These are phyloP conservation scores for Embiotoca jacksoni DNA, from an alignment of 2,113 vertebrate species.

Conservation along the genomic window DNA sequence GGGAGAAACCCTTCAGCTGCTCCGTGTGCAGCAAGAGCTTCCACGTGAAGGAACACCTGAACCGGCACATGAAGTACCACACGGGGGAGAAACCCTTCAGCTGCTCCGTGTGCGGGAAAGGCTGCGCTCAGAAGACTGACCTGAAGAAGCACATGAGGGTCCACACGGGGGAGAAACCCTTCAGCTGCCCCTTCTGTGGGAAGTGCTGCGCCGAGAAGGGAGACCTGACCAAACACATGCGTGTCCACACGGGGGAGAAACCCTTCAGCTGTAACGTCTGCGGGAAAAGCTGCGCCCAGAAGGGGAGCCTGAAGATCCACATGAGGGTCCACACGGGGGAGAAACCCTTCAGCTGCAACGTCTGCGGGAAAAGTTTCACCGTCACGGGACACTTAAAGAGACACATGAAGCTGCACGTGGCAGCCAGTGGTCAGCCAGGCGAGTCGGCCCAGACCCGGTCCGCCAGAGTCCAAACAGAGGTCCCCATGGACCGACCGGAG, in stretches of 20 bases:
- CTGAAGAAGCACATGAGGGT: conserved; percentile 50
- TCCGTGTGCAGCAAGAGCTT: neutral
- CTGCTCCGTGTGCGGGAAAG: conserved; percentile 41
- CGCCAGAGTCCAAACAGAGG: neutral
- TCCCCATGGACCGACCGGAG: too few relatives aligned
- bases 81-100: neutral
- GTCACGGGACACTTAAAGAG: conserved; percentile 10
- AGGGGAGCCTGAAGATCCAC: neutral
- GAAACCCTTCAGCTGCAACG: neutral
- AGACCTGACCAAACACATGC: conserved; percentile 37
- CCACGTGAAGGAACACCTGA: conserved; percentile 19
- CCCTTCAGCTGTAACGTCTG: neutral
- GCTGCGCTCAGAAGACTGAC: conserved; percentile 5
- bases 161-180: conserved; percentile 28
- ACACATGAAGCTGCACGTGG: conserved; percentile 28
- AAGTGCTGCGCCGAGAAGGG: conserved; percentile 44
- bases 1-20: conserved; percentile 43
- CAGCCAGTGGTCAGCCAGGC: neutral
- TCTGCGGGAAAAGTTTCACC: conserved; percentile 11
- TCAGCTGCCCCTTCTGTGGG: conserved; percentile 25
- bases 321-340: neutral
- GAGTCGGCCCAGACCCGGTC: neutral
- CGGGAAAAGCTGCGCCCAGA: neutral
- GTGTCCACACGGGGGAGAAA: conserved; percentile 16
- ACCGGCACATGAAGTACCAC: conserved; percentile 25